Evolutionary conservation across 2,797 vertebrate species (phyloP).

Genomic region (Smutsia gigantea): DNA sequence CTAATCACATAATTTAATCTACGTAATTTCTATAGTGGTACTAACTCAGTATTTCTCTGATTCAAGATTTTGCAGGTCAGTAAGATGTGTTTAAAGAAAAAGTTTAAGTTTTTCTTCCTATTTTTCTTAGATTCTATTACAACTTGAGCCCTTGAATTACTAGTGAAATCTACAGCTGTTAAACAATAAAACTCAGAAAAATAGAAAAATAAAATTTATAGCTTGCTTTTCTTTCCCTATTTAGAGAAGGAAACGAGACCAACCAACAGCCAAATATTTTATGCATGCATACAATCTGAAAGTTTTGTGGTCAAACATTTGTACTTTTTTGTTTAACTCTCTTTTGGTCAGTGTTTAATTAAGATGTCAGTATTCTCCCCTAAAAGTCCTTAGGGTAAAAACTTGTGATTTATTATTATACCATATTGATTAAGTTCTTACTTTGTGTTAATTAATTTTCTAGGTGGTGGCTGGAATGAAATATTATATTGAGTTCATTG

Average conservation of each 20-base stretch:
- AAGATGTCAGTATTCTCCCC: slow-evolving; percentile 19
- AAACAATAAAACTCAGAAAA: slow-evolving; percentile 68
- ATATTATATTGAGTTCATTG: slow-evolving; percentile 66
- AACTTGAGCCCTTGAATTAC: neutral
- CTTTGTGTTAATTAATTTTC: slow-evolving; percentile 68
- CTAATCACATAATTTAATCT: neutral
- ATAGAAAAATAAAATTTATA: slow-evolving; percentile 38
- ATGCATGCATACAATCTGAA: slow-evolving; percentile 25
- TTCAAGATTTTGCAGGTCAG: neutral
- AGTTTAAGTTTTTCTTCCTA: neutral
- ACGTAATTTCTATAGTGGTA: neutral
- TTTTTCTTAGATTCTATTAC: neutral
- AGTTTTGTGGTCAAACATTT: slow-evolving; percentile 53
- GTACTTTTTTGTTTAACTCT: neutral
- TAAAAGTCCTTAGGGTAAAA: slow-evolving; percentile 59
- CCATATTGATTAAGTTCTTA: neutral
- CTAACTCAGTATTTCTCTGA: slow-evolving; percentile 6
- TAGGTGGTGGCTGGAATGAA: slow-evolving; percentile 79
- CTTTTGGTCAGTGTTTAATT: neutral
- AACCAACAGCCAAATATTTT: slow-evolving; percentile 27
- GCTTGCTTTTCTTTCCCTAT: slow-evolving; percentile 54
- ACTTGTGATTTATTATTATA: slow-evolving; percentile 32
- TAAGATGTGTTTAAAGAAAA: neutral
- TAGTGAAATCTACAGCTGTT: slow-evolving; percentile 64
- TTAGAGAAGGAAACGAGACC: slow-evolving; percentile 47